Base-by-base conservation (phyloP, 1,140 invertebrate genomes). In the Ylistrum balloti region DNA sequence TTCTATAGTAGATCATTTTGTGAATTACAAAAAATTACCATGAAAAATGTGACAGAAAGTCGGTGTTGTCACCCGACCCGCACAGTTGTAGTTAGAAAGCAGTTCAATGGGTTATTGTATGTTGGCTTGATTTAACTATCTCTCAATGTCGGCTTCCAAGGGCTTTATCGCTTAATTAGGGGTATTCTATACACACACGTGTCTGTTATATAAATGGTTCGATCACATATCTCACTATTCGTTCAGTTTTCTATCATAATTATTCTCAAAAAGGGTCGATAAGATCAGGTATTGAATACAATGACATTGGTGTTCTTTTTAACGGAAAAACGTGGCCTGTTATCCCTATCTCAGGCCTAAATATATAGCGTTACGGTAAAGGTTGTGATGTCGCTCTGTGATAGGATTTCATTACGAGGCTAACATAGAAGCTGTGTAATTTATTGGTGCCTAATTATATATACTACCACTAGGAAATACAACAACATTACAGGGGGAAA, bases 121-220 rank as follows among this genome's bases (percentile, higher is more conserved):
- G 45, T 48, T 17, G 22, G 17, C 22, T 74, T 28, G 9, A 28
- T 74, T 74, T 74, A 7, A 56, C 45, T 22, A 17, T 28, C 56
- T 74, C 56, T 74, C 56, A 74, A 28, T 74, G 56, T 74, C n/a
- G n/a, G 56, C 1, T 74, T 74, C n/a, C 56, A 74, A 74, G 1
- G 56, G 56, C 56, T n/a, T 74, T 74, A 74, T 74, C 56, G 22
- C 56, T 74, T 74, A 74, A 74, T 74, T 74, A 74, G 56, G 56
- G 56, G 28, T n/a, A 74, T 74, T 17, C 56, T 74, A 28, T 74
- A 74, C 22, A 74, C n/a, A 74, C 22, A 74, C 17, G 56, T 74
- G 56, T 74, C 56, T 74, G 56, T 9, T 5, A 28, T 28, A 74
- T 74, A 74, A 74, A 74, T 74, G 56, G 56, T 74, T 38, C 56